Base-by-base conservation (phyloP, 2,888 invertebrate species). In the Acanthosepion lycidas region DNA sequence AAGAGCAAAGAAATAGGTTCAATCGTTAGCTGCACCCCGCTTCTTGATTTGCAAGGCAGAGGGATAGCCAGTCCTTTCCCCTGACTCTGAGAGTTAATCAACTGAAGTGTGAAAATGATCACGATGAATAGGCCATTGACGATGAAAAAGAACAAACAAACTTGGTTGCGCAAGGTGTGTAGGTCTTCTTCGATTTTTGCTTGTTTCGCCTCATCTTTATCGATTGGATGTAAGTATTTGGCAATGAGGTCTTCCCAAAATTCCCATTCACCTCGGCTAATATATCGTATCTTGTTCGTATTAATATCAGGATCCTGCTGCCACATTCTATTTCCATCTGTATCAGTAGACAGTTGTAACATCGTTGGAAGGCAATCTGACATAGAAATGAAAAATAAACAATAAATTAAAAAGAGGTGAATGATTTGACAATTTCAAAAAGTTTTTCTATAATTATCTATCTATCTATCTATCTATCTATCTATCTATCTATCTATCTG, bases 71-170 rank as follows among this genome's bases (percentile, higher is more conserved):
- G 93, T 18, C 96, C 96, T 26, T 96, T 94, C 0, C 95, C 95
- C 12, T 95, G 91, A 51, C 94, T 95, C 18, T 93, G 91, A 18
- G 95, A 95, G 94, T 95, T 95, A 98, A 99, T 99, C 98, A 99
- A 98, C 98, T 99, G 99, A 97, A 99, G 98, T 97, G 99, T 98
- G 98, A 99, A 99, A 97, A 99, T 99, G 98, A 99, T 99, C 97
- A 99, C 98, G 97, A 99, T 99, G 98, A 99, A 99, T 97, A 99
- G 98, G 96, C 99, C 99, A 98, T 99, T 99, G 98, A 99, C 98
- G 99, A 99, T 99, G 98, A 99, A 99, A 98, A 99, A 99, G 95
- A 96, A 96, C 91, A 97, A 95, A 94, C 96, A 96, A 95, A 96
- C 99, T 97, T 99, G 98, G 98, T 99, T 99, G 97, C 99, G 98